Evolutionary conservation across 2,888 invertebrate genomes (phyloP).

Genomic region (Apodemia duryi): DNA sequence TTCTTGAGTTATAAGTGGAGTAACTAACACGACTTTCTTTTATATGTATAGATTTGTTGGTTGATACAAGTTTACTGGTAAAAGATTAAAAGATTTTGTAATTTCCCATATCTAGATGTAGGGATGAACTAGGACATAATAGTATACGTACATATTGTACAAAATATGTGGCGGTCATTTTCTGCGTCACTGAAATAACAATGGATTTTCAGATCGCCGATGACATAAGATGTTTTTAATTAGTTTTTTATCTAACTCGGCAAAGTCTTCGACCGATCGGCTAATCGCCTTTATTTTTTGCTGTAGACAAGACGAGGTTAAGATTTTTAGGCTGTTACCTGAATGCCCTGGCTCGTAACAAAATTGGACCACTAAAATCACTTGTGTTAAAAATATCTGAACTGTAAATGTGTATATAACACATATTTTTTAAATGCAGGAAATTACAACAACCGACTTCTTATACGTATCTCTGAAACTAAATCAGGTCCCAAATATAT

Average conservation of each 20-base stretch:
- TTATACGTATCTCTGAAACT: too few relatives aligned
- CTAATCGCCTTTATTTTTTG: slow-evolving; percentile 11
- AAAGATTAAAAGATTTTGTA: too few relatives aligned
- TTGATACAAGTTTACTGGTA: too few relatives aligned
- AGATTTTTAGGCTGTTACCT: slow-evolving; percentile 10
- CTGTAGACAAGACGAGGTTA: slow-evolving; percentile 5
- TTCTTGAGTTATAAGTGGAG: too few relatives aligned
- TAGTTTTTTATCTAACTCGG: slow-evolving; percentile 10
- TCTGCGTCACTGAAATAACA: background rate
- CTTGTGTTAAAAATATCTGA: background rate
- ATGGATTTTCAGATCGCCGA: slow-evolving; percentile 4
- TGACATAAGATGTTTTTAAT: slow-evolving; percentile 15
- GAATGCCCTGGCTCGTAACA: background rate
- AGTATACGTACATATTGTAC: too few relatives aligned
- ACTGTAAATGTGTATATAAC: background rate
- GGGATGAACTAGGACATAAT: too few relatives aligned
- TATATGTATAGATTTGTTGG: too few relatives aligned
- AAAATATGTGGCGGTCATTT: background rate
- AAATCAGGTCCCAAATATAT: too few relatives aligned
- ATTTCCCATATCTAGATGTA: too few relatives aligned
- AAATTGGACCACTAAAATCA: background rate
- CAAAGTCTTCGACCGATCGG: slow-evolving; percentile 13
- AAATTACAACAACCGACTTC: too few relatives aligned
- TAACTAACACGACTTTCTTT: too few relatives aligned
- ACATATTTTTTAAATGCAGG: too few relatives aligned